phyloP scores from a whole-genome alignment of 2,888 invertebrate species.

The Megastigmus dorsalis region DNA sequence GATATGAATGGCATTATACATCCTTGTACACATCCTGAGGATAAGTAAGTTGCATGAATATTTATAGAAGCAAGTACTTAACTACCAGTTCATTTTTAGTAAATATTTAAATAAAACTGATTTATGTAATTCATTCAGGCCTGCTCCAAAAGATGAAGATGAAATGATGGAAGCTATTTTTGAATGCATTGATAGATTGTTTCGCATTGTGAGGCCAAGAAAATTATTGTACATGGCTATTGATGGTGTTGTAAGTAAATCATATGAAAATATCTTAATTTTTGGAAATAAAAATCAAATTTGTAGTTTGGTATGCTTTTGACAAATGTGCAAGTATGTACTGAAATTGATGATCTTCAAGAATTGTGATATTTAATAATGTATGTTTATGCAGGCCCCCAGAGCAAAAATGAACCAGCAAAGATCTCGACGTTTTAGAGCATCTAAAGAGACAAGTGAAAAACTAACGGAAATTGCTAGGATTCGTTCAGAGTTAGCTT shows the following conservation, averaged over 20 bases:
- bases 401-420: slow-evolving; percentile 99
- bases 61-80: too few relatives aligned
- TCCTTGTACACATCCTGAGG: slow-evolving; percentile 99
- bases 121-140: slow-evolving; percentile 74
- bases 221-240: slow-evolving; percentile 99
- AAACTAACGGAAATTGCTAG: slow-evolving; percentile 90
- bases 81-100: slow-evolving; percentile 13
- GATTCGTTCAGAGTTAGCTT: slow-evolving; percentile 83
- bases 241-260: slow-evolving; percentile 90
- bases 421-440: slow-evolving; percentile 95
- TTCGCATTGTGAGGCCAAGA: slow-evolving; percentile 93
- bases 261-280: slow-evolving; percentile 6
- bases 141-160: slow-evolving; percentile 97
- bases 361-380: neutral
- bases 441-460: slow-evolving; percentile 94
- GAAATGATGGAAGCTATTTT: slow-evolving; percentile 99
- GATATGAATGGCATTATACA: slow-evolving; percentile 99
- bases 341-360: too few relatives aligned
- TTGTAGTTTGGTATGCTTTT: too few relatives aligned
- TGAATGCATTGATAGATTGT: slow-evolving; percentile 97
- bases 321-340: too few relatives aligned
- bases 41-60: slow-evolving; percentile 77
- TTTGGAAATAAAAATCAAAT: too few relatives aligned
- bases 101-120: slow-evolving; percentile 3
- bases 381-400: slow-evolving; percentile 81